Evolutionary conservation across 2,113 vertebrate species (phyloP).

Genomic region (Pedionomus torquatus): DNA sequence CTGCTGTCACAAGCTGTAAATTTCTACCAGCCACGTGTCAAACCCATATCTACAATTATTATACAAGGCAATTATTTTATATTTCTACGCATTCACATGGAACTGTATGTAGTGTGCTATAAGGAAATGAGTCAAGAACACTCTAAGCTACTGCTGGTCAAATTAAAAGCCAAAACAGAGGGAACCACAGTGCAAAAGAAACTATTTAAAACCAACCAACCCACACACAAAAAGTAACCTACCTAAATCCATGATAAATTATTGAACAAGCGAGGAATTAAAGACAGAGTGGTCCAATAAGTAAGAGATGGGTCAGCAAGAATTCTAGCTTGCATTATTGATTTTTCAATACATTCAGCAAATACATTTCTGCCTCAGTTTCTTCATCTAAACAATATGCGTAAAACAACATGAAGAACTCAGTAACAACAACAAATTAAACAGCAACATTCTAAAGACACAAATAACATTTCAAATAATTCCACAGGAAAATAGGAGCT

Average conservation of each 20-base stretch:
- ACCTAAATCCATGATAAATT: background rate
- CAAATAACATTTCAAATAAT: background rate
- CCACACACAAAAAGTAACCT: background rate
- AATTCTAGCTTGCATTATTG: background rate
- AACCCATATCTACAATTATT: slow-evolving; percentile 9
- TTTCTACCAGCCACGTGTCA: slow-evolving; percentile 14
- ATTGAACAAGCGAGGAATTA: background rate
- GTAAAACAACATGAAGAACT: background rate
- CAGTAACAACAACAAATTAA: background rate
- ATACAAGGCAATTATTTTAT: slow-evolving; percentile 13
- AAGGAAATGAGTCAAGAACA: background rate
- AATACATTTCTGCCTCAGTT: background rate
- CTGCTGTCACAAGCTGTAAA: background rate
- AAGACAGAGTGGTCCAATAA: background rate
- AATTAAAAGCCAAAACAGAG: background rate
- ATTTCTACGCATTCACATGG: slow-evolving; percentile 42
- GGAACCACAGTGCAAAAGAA: background rate
- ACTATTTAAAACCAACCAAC: background rate
- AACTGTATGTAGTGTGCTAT: background rate
- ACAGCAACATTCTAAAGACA: background rate
- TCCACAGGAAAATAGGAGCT: background rate
- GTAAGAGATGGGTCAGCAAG: background rate
- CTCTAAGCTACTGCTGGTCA: background rate
- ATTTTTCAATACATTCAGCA: background rate
- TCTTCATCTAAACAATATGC: background rate